phyloP scores from a whole-genome alignment of 2,797 vertebrate genomes.

The Poecilia picta region DNA sequence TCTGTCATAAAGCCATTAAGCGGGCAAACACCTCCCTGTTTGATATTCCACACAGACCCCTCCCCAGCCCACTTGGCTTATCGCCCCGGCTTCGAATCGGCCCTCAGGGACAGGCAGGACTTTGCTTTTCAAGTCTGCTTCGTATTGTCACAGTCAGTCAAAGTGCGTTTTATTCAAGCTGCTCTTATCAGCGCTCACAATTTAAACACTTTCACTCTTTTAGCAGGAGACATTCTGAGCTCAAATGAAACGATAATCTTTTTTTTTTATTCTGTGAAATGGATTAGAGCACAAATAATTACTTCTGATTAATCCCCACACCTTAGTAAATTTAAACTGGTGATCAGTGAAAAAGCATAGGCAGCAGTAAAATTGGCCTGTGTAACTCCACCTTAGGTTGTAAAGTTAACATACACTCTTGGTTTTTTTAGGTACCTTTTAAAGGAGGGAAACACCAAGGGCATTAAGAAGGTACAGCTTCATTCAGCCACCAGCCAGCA shows the following conservation, averaged over 20 bases:
- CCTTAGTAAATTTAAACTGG: constrained; percentile 1
- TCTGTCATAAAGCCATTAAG: constrained; percentile 5
- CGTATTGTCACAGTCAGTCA: constrained; percentile 19
- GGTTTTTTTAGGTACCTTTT: neutral
- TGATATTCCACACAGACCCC: constrained; percentile 4
- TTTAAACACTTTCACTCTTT: constrained; percentile 22
- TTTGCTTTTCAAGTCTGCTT: constrained; percentile 19
- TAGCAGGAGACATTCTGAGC: constrained; percentile 10
- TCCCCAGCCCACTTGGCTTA: neutral
- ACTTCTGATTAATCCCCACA: constrained; percentile 8
- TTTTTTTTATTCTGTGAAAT: neutral
- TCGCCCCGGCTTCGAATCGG: neutral
- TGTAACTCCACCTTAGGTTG: neutral
- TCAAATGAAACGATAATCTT: constrained; percentile 12
- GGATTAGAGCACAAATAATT: constrained; percentile 13
- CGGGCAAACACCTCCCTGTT: neutral
- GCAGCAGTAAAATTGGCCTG: neutral
- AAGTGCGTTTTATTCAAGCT: neutral
- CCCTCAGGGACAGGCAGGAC: constrained; percentile 20
- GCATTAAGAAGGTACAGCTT: neutral
- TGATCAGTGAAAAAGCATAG: constrained; percentile 4
- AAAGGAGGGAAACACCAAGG: neutral
- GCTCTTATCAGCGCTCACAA: neutral
- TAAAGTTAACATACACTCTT: neutral
- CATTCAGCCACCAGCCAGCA: neutral